A percentile compares a stretch with the other conserved stretches of the same genome.
These are phyloP conservation scores for Rhea americana DNA, from an alignment of 2,113 vertebrate genomes.

Conservation along the genomic window DNA sequence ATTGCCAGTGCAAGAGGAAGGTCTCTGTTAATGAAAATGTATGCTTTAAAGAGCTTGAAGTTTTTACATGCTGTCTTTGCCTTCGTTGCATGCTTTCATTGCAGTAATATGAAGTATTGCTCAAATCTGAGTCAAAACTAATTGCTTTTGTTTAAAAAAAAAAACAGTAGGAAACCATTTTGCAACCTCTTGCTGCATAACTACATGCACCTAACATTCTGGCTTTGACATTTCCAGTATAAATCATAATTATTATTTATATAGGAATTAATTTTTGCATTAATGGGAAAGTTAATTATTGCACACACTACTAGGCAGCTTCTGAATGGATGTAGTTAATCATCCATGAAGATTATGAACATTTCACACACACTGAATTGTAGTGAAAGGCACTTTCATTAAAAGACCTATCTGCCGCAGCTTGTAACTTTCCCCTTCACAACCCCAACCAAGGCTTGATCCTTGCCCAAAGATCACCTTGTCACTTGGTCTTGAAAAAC, in stretches of 20 bases:
- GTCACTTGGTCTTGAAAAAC: not conserved
- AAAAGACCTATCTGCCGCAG: not conserved
- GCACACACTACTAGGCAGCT: not conserved
- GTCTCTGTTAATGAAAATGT: not conserved
- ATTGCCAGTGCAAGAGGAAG: not conserved
- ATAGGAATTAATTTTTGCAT: not conserved
- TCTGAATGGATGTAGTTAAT: not conserved
- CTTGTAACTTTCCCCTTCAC: not conserved
- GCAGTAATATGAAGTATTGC: not conserved
- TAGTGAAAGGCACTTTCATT: not conserved
- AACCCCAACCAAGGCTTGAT: not conserved
- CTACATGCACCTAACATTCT: not conserved
- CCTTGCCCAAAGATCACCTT: not conserved
- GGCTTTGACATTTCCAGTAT: not conserved
- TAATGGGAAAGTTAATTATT: conserved; percentile 7
- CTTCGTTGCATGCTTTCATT: not conserved
- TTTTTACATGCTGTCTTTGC: not conserved
- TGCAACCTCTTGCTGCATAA: not conserved
- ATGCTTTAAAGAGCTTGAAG: not conserved
- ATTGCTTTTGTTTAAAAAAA: not conserved
- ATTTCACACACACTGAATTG: not conserved
- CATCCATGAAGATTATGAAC: not conserved
- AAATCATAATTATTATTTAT: not conserved
- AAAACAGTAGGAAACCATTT: not conserved
- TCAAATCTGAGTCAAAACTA: not conserved